Evolutionary conservation across 2,888 invertebrate species (phyloP), one percentile per base, ranked within the genome.

Genomic region (Dynastes maya): DNA sequence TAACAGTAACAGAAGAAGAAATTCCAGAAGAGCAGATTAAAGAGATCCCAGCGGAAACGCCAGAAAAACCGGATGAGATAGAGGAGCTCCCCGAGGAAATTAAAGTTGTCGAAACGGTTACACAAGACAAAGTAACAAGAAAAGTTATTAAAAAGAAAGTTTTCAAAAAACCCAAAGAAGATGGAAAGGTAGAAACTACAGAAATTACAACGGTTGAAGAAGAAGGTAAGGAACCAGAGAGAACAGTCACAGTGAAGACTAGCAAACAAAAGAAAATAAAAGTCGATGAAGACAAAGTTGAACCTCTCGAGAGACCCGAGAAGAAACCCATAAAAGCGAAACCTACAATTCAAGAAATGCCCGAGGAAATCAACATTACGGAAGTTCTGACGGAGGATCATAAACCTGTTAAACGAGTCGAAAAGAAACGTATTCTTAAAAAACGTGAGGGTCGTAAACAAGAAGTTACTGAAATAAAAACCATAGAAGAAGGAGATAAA

Each of bases 401-500:
- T n/a, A 85, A 84, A 51, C 85, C 84, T 0, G 85, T 82, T 67
- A 87, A 86, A 77, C 81, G 82, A 76, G 82, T 81, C n/a, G 81
- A 84, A 8, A 86, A 84, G 80, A 89, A 87, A 77, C 85, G 85
- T 51, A 85, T 86, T 0, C 86, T 86, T 11, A 88, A 86, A 65
- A 88, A 86, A 82, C 83, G 84, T 53, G 84, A 83, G 2, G 85
- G 85, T 45, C 86, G 84, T 2, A 85, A 84, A 71, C 85, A 88
- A 84, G 76, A 79, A 81, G 79, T 83, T 27, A 84, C 84, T 32
- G 89, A 89, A 85, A 90, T 91, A 81, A 88, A 89, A 82, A 90
- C 90, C 0, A 83, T 89, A 55, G 82, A 87, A 86, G 9, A 87
- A 87, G 78, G 84, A 86, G 86, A 58, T 85, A 86, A 77, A 86